Evolutionary conservation across 2,113 vertebrate genomes (phyloP).

Genomic region (Microcebus murinus): DNA sequence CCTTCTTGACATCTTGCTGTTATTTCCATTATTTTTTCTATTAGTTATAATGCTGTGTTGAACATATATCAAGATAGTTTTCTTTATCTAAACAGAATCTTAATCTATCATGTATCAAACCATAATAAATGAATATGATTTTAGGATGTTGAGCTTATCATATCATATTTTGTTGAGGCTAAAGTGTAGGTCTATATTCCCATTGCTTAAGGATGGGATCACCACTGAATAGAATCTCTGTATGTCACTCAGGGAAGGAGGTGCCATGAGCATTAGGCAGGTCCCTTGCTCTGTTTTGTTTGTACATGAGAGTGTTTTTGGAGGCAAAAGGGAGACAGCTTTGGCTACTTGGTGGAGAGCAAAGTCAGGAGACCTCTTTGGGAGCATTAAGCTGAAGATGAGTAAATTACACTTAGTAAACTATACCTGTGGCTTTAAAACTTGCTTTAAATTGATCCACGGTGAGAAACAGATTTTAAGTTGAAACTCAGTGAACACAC

Average conservation of each 20-base stretch:
- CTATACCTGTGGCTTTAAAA: background rate
- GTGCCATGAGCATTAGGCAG: background rate
- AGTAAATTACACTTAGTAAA: background rate
- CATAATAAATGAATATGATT: background rate
- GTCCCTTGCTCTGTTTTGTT: background rate
- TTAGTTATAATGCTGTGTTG: background rate
- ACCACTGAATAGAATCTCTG: rapidly evolving
- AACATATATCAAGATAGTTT: background rate
- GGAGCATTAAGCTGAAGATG: background rate
- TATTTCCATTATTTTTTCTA: background rate
- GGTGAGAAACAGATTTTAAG: background rate
- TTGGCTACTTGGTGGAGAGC: background rate
- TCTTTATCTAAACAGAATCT: background rate
- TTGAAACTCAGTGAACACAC: background rate
- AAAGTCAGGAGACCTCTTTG: background rate
- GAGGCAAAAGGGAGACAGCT: background rate
- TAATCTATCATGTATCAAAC: background rate
- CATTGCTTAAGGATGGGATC: background rate
- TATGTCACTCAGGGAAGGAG: background rate
- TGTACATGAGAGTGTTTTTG: background rate
- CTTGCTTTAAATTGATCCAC: slow-evolving; percentile 9
- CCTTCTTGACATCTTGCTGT: background rate
- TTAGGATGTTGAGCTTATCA: background rate
- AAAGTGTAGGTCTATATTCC: background rate
- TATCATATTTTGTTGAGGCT: background rate